phyloP scores from a whole-genome alignment of 2,888 invertebrate genomes.

The Rotaria macrura region DNA sequence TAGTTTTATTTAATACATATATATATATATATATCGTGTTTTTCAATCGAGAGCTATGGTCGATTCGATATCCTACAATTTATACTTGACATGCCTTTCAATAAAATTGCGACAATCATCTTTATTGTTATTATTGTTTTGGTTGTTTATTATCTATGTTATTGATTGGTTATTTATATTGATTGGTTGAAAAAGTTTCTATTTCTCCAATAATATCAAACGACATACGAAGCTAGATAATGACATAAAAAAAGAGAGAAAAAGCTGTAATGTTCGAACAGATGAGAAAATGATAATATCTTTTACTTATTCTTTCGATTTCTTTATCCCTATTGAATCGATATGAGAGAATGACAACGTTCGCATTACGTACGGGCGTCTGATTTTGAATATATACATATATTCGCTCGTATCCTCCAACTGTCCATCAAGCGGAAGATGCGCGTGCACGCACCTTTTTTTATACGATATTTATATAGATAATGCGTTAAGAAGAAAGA shows the following conservation, averaged over 20 bases:
- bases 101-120: background rate
- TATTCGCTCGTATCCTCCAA: conserved; percentile 8
- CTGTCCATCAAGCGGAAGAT: conserved; percentile 11
- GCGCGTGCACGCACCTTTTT: background rate
- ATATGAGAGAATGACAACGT: background rate
- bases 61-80: too few relatives aligned
- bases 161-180: background rate
- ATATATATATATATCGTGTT: too few relatives aligned
- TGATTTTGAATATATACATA: background rate
- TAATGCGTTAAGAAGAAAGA: background rate
- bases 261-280: background rate
- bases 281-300: conserved; percentile 12
- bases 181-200: background rate
- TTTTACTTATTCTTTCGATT: background rate
- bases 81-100: too few relatives aligned
- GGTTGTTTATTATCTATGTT: background rate
- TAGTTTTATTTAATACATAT: too few relatives aligned
- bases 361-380: background rate
- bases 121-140: background rate
- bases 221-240: background rate
- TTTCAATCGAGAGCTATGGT: too few relatives aligned
- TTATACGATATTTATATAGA: background rate
- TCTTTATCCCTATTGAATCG: background rate
- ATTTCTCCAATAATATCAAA: background rate
- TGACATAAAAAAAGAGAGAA: too few relatives aligned